Evolutionary conservation across 2,113 vertebrate genomes (phyloP), one percentile per base, ranked within the genome.

Genomic region (Phoenicopterus ruber): DNA sequence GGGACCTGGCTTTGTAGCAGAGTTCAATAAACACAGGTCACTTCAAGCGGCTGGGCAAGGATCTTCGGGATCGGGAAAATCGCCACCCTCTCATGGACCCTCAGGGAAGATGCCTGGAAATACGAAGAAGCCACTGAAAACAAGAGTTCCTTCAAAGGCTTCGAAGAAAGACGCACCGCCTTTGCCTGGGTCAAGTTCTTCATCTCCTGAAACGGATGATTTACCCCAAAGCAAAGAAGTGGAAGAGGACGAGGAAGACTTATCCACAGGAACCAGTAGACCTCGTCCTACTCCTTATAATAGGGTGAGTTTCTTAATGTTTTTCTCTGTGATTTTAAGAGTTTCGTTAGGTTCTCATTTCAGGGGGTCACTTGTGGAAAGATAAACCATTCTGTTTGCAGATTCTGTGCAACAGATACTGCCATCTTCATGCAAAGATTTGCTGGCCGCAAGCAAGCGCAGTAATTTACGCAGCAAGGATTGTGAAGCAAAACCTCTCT

Each of bases 11-110:
- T 86, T 95, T 47, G 65, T 93, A 25, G 73, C 96, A 63, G 97
- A 98, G 77, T 88, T 91, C 82, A 96, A 29, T 61, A 98, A 98
- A 66, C 97, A 98, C 77, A 98, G 96, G 32, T 96, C 97, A 6
- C 79, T 90, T 31, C 97, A 97, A 59, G 80, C 93, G 34, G 50
- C 88, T 22, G 91, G 96, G 44, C 93, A 88, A 61, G 97, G 94
- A 10, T 94, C 94, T 25, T 92, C 93, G 7, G 94, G 86, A 5
- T 42, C n/a, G 2, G 80, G 57, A 17, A 96, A 42, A 42, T 10
- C 36, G 6, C n/a, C 65, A 3, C 47, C 71, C 24, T 58, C 72
- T 22, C 87, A 70, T 12, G 74, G 81, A 4, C 25, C 10, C 12
- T 10, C 14, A 2, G 58, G n/a, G 29, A 96, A 91, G 69, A 0